Evolutionary conservation across 2,888 invertebrate species (phyloP), one percentile per base, ranked within the genome.

Genomic region (Dastarcus helophoroides): DNA sequence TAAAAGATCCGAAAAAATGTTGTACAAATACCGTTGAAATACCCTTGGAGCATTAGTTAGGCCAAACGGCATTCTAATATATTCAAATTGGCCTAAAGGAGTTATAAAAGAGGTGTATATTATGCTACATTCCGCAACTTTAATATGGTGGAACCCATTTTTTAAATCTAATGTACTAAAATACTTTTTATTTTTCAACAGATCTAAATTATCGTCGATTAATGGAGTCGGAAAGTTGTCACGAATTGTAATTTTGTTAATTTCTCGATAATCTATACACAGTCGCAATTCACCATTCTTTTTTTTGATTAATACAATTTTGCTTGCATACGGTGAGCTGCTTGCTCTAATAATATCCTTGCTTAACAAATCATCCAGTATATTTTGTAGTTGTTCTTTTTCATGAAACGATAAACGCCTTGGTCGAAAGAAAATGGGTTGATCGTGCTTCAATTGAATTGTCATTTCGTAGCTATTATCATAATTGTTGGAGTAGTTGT

Each of bases 101-200:
- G 46, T 48, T 4, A 47, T 36, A 38, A 56, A 55, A 2, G 50
- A 43, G 2, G 51, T 53, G 19, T 47, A 46, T 33, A 48, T 39
- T 3, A 41, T 33, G 3, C 46, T 48, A 7, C 41, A 33, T 33
- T 45, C 34, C 1, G 41, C 35, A 12, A 54, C 17, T 9, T 24
- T 23, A 8, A 53, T 39, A 22, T 53, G 51, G 27, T 50, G 39
- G 26, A 50, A 54, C 2, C 41, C 51, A 36, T 43, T 44, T 26
- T 42, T 44, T n/a, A 54, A 35, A 37, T 54, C 51, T 11, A 54
- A 31, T 6, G 23, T 41, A 4, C 46, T 44, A 37, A 43, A 53
- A 35, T 38, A 46, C 13, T 26, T 39, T 34, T 51, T 44, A 11
- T 39, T 35, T 14, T 41, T 38, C 21, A 52, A 34, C 5, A 31